phyloP scores from a whole-genome alignment of 2,888 invertebrate species.

The Trissolcus brochymenae region DNA sequence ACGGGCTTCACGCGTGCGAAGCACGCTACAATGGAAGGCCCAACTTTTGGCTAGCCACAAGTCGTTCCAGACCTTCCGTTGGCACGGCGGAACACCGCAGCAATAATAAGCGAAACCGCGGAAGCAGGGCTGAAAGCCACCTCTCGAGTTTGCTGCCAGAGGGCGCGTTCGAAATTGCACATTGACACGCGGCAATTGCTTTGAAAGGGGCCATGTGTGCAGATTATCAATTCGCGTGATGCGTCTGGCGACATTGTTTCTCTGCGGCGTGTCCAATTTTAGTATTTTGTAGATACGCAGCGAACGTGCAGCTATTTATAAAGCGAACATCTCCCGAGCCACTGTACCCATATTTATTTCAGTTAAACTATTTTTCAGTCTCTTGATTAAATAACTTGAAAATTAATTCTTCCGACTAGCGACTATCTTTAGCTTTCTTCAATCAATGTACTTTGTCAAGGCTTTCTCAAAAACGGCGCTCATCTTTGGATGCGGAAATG shows the following conservation, averaged over 20 bases:
- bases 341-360: neutral
- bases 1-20: slow-evolving; percentile 41
- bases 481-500: slow-evolving; percentile 54
- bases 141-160: slow-evolving; percentile 6
- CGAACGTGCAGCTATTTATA: slow-evolving; percentile 4
- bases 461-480: neutral
- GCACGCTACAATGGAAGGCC: slow-evolving; percentile 32
- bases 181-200: slow-evolving; percentile 44
- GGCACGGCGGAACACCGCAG: slow-evolving; percentile 6
- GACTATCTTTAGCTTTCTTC: too few species aligned
- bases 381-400: too few species aligned
- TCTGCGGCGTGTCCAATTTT: slow-evolving; percentile 14
- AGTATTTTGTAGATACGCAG: slow-evolving; percentile 9
- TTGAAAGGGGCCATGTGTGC: slow-evolving; percentile 53
- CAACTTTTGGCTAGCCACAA: slow-evolving; percentile 50
- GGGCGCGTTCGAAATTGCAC: slow-evolving; percentile 15
- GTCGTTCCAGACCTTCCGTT: slow-evolving; percentile 24
- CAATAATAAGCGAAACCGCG: slow-evolving; percentile 30
- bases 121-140: slow-evolving; percentile 22
- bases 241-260: slow-evolving; percentile 43
- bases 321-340: slow-evolving; percentile 15
- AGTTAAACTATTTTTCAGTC: too few species aligned
- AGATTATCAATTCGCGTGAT: slow-evolving; percentile 34
- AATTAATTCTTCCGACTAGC: too few species aligned
- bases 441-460: too few species aligned